These are phyloP conservation scores for Odontophorus gujanensis DNA, from an alignment of 2,113 vertebrate species.

Conservation along the genomic window DNA sequence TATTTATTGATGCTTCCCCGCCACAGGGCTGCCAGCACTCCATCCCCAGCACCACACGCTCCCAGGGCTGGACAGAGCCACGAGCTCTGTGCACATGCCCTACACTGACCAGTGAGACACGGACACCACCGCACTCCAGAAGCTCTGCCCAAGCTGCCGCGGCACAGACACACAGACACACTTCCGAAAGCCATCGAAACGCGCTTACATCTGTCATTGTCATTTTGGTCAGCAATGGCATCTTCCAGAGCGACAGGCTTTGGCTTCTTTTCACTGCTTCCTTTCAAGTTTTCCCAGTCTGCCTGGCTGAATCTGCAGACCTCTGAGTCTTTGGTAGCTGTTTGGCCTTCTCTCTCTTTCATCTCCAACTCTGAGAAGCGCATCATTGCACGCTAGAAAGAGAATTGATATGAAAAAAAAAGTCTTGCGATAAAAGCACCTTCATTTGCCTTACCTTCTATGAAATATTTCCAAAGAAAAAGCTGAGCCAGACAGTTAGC, in stretches of 20 bases:
- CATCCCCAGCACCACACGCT: background rate
- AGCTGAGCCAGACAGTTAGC: conserved; percentile 56
- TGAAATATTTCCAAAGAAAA: conserved; percentile 80
- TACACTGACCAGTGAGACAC: background rate
- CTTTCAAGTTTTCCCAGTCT: conserved; percentile 88
- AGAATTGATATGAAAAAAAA: conserved; percentile 84
- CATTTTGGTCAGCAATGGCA: conserved; percentile 80
- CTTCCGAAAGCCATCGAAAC: conserved; percentile 58
- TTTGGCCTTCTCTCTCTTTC: conserved; percentile 90
- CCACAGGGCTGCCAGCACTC: background rate
- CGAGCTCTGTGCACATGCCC: background rate
- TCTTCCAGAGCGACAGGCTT: conserved; percentile 82
- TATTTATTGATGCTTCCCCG: background rate
- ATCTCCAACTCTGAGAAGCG: conserved; percentile 97
- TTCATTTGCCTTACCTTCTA: conserved; percentile 79
- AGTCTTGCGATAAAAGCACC: conserved; percentile 75
- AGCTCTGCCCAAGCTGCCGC: background rate
- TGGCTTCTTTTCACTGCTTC: conserved; percentile 83
- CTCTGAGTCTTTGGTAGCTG: conserved; percentile 87
- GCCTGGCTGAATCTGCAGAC: conserved; percentile 83
- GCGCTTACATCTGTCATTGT: conserved; percentile 82
- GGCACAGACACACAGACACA: background rate
- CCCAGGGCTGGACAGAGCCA: background rate
- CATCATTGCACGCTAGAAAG: conserved; percentile 94
- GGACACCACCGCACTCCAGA: fast-evolving